Evolutionary conservation across 2,113 vertebrate species (phyloP), one percentile per base, ranked within the genome.

Genomic region (Perca fluviatilis): DNA sequence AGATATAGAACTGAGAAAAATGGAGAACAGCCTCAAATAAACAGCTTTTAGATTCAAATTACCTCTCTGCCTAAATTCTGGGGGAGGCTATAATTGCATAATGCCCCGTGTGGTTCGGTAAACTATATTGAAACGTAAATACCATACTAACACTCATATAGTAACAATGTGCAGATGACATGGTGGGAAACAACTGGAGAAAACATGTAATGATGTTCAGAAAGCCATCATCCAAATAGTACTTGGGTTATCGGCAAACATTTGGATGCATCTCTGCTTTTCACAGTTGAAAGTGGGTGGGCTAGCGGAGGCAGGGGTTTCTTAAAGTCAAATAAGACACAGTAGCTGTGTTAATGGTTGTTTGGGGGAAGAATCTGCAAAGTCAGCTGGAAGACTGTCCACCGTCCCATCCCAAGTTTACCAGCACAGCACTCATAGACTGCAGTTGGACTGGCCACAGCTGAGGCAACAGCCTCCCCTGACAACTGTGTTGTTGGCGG

Each of bases 21-120:
- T 83, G 84, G 74, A 86, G 74, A 78, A 57, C 43, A 72, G 81
- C 89, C 87, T 88, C 86, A 94, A 93, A 94, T 84, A 91, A 89
- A 93, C 88, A 90, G 83, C 77, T 89, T 91, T 83, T 74, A 85
- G 47, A 64, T 60, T 85, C 43, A 92, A 93, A 94, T 79, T 40
- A 88, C 54, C 65, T 69, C 80, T 88, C 79, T 80, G 82, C 66
- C 68, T 79, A 73, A 88, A 88, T 87, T 85, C 56, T 83, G 57
- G 62, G 78, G 84, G 81, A 80, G 60, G 67, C 89, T 81, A 49
- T 92, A 93, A 93, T 86, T 90, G 80, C 76, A 86, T 58, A 87
- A 92, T 27, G 50, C 47, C 16, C 57, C 2, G 5, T 74, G 79
- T 81, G 89, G 79, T 86, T 82, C 36, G 61, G n/a, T 84, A 61